Base-by-base conservation (phyloP, 2,797 vertebrate species). In the Phoxinus dragarum region DNA sequence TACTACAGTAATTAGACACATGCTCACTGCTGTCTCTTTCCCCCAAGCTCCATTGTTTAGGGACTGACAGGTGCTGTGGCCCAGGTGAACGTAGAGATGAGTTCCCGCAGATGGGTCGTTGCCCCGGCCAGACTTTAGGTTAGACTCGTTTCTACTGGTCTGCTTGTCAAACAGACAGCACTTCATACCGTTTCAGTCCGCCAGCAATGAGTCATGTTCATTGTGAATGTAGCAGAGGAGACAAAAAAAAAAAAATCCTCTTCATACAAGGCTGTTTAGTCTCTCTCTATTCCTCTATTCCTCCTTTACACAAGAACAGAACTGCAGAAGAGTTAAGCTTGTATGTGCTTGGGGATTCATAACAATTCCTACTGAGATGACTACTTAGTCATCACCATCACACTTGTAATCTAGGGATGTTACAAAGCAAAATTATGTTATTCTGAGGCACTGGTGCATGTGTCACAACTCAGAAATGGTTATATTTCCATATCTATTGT, bases 151-250 rank as follows among this genome's bases (percentile, higher is more conserved):
- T 76, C 61, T 69, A 17, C 61, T 14, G 82, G 36, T 77, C 64
- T 79, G 66, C 16, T 54, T 84, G 52, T 71, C 52, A 78, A 84
- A 68, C 74, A 84, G 75, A 84, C 75, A 71, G 6, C 82, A 56
- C 73, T 78, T 42, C 64, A 56, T 84, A 54, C 72, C 2, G n/a
- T 67, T 84, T 79, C 38, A 71, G 40, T 8, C n/a, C 3, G 19
- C 78, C 83, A 59, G 66, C 68, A 5, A 80, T 85, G 76, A 80
- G 31, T 80, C 76, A 85, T 80, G 68, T 66, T 72, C 76, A 73
- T 80, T 85, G 75, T 80, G 76, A 80, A 85, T 40, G 40, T 61
- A 34, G 52, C 64, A 78, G 49, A 79, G 44, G n/a, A 14, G 52
- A 54, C 40, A 61, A 59, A 64, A 66, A 83, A 77, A 54, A 54